phyloP scores from a whole-genome alignment of 2,888 invertebrate genomes.

The Masnerella sp. region DNA sequence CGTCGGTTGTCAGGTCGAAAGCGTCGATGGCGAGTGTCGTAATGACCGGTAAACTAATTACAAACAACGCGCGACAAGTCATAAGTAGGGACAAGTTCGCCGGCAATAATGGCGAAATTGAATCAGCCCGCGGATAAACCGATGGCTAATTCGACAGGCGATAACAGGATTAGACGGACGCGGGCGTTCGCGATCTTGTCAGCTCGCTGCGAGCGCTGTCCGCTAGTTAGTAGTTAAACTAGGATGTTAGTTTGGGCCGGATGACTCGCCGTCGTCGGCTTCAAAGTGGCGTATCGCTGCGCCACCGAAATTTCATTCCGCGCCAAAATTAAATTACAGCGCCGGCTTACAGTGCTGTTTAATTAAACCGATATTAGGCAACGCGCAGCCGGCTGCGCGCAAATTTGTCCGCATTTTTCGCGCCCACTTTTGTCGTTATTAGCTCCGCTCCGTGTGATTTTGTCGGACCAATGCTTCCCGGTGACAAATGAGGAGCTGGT shows the following conservation, averaged over 20 bases:
- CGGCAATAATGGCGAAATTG: conserved; percentile 37
- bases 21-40: conserved; percentile 34
- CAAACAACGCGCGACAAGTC: conserved; percentile 38
- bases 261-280: conserved; percentile 16
- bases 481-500: too few species aligned
- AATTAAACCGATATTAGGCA: conserved; percentile 62
- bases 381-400: conserved; percentile 8
- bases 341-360: conserved; percentile 57
- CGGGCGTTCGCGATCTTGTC: conserved; percentile 43
- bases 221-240: conserved; percentile 53
- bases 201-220: conserved; percentile 38
- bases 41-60: conserved; percentile 43
- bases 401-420: conserved; percentile 39
- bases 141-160: conserved; percentile 48
- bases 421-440: conserved; percentile 3
- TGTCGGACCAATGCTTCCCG: too few species aligned
- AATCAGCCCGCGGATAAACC: conserved; percentile 45
- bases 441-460: background rate
- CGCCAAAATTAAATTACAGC: conserved; percentile 57
- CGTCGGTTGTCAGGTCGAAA: too few species aligned
- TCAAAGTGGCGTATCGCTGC: conserved; percentile 55
- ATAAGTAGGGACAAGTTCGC: conserved; percentile 19
- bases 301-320: conserved; percentile 57
- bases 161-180: conserved; percentile 55
- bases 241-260: conserved; percentile 43